Percentiles rank a stretch among this genome's conserved stretches.
These are phyloP conservation scores for Drosophila yooni DNA, from an alignment of 2,888 invertebrate genomes.

Conservation along the genomic window DNA sequence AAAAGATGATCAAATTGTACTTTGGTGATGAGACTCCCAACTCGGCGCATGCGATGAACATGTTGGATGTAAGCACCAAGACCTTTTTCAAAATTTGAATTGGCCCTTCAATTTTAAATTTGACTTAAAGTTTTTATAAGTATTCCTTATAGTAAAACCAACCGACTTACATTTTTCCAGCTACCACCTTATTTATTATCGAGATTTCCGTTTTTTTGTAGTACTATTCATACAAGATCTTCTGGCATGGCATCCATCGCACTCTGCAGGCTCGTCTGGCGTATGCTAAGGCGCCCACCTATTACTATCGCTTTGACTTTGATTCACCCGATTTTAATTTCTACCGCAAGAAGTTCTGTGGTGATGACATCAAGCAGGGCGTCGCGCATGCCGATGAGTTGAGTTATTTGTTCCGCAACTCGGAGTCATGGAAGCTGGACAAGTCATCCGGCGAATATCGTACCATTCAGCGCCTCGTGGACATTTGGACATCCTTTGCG, in stretches of 20 bases:
- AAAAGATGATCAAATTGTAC: constrained; percentile 69
- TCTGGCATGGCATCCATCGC: constrained; percentile 81
- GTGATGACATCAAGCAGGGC: constrained; percentile 63
- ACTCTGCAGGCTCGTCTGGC: constrained; percentile 69
- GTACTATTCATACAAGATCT: constrained; percentile 77
- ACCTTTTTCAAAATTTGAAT: neutral
- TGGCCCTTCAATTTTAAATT: no score
- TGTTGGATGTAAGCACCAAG: constrained; percentile 56
- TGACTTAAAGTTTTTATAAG: no score
- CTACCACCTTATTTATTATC: neutral
- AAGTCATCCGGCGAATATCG: constrained; percentile 68
- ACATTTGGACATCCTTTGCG: constrained; percentile 80
- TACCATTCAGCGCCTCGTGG: constrained; percentile 77
- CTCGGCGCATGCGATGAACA: constrained; percentile 39
- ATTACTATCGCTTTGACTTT: constrained; percentile 80
- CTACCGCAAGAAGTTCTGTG: constrained; percentile 71
- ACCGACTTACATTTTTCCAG: no score
- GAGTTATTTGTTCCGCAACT: constrained; percentile 74
- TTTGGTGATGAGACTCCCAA: constrained; percentile 73
- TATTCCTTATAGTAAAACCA: no score
- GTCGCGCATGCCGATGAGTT: constrained; percentile 82
- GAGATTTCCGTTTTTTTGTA: constrained; percentile 33
- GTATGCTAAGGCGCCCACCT: constrained; percentile 70
- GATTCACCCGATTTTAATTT: constrained; percentile 81
- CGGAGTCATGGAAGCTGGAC: constrained; percentile 56